Conservation (phyloP, 2,113 vertebrate genomes). For the Ictidomys tridecemlineatus region DNA sequence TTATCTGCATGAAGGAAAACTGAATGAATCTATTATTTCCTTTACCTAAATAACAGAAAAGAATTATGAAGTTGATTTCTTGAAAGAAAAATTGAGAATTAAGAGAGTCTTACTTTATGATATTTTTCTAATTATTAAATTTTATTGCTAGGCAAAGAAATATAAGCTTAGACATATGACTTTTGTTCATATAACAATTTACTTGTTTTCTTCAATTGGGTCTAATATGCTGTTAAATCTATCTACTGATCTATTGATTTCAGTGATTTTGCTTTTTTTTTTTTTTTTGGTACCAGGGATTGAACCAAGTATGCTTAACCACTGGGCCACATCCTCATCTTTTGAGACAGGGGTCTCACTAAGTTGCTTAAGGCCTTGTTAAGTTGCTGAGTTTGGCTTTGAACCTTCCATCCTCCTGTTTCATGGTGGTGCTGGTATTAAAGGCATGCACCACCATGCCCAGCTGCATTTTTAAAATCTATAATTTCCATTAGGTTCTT, state of each 20-base stretch:
- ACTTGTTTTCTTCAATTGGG: not conserved
- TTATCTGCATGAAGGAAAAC: not conserved
- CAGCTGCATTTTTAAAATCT: not conserved
- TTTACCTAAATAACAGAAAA: not conserved
- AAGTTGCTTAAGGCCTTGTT: too few species aligned
- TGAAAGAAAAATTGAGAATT: not conserved
- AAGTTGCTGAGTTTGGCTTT: too few species aligned
- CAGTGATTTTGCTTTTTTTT: not conserved
- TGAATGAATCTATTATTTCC: not conserved
- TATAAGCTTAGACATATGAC: not conserved
- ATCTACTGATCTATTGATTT: not conserved
- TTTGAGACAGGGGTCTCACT: too few species aligned
- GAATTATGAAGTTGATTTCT: not conserved
- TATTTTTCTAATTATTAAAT: not conserved
- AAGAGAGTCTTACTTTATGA: not conserved
- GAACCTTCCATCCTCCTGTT: too few species aligned
- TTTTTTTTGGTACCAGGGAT: too few species aligned
- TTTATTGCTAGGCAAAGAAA: not conserved
- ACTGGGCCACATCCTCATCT: too few species aligned
- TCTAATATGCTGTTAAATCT: not conserved
- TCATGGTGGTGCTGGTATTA: too few species aligned
- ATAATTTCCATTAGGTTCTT: not conserved
- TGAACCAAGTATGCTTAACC: too few species aligned
- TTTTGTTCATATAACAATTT: not conserved
- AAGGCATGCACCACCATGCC: too few species aligned